These are phyloP conservation scores for Marasmarcha lunaedactyla DNA, from an alignment of 2,888 invertebrate species.

Conservation along the genomic window DNA sequence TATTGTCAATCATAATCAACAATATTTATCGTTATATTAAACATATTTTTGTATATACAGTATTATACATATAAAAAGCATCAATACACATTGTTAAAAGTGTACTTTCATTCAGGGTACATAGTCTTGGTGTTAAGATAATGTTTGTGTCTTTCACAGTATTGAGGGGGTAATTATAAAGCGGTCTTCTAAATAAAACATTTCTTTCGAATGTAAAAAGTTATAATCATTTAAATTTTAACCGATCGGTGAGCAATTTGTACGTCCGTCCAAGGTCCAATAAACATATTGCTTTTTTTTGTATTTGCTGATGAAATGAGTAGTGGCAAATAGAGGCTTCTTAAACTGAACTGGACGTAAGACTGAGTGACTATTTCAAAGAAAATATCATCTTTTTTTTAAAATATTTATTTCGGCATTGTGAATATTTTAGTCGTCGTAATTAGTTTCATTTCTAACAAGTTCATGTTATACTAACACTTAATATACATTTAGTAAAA, in stretches of 20 bases:
- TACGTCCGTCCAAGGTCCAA: constrained; percentile 30
- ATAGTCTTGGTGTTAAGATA: constrained; percentile 28
- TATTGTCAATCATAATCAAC: too few relatives aligned
- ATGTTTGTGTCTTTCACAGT: not conserved
- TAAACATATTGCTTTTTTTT: constrained; percentile 17
- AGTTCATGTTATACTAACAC: too few relatives aligned
- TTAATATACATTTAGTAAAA: too few relatives aligned
- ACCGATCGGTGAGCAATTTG: constrained; percentile 20
- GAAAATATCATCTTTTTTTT: not conserved
- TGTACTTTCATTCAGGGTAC: constrained; percentile 21
- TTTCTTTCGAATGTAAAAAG: not conserved
- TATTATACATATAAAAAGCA: constrained; percentile 32
- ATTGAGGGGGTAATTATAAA: not conserved
- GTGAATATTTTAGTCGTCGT: too few relatives aligned
- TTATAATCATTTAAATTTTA: not conserved
- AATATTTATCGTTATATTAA: constrained; percentile 8
- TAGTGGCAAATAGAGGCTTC: not conserved
- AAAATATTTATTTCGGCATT: not conserved
- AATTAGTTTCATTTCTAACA: too few relatives aligned
- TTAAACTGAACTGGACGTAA: not conserved
- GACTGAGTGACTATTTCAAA: constrained; percentile 1
- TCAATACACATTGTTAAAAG: constrained; percentile 25
- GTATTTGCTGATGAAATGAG: constrained; percentile 7
- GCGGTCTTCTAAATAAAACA: not conserved
- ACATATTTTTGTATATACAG: constrained; percentile 54